A percentile compares a stretch with the other conserved stretches of the same genome.
Conservation (phyloP, 2,888 invertebrate genomes). For the Zaprionus lineosus region DNA sequence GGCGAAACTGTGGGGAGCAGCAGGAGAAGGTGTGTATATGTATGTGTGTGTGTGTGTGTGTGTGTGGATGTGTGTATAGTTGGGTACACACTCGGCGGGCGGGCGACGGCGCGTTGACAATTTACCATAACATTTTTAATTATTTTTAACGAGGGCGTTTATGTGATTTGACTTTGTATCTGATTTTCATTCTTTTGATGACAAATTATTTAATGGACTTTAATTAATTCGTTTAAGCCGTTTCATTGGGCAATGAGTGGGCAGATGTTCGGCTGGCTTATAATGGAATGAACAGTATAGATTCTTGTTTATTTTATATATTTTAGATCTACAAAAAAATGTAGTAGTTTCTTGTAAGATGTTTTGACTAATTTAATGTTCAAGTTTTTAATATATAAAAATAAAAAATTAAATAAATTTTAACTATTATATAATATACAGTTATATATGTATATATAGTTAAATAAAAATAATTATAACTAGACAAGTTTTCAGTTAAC, state of each 20-base stretch:
- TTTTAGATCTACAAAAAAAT: too few relatives aligned
- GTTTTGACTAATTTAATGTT: too few relatives aligned
- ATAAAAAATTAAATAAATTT: too few relatives aligned
- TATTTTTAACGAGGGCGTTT: slow-evolving; percentile 74
- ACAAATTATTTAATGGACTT: slow-evolving; percentile 74
- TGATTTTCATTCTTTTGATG: slow-evolving; percentile 54
- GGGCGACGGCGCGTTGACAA: slow-evolving; percentile 70
- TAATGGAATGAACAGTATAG: slow-evolving; percentile 11
- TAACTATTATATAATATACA: too few relatives aligned
- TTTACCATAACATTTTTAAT: slow-evolving; percentile 75
- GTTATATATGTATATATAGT: too few relatives aligned
- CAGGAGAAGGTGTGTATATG: background rate
- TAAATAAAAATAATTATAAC: too few relatives aligned
- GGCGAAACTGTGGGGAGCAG: background rate
- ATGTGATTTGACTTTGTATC: slow-evolving; percentile 56
- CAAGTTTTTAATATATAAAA: too few relatives aligned
- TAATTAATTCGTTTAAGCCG: slow-evolving; percentile 59
- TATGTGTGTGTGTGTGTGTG: too few relatives aligned
- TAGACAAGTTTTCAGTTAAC: too few relatives aligned
- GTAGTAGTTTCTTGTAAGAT: too few relatives aligned
- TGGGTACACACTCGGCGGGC: background rate
- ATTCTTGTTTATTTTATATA: too few relatives aligned
- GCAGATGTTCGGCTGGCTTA: slow-evolving; percentile 38
- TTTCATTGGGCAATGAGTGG: slow-evolving; percentile 54
- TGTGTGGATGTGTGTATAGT: background rate